Conservation (phyloP, 2,113 vertebrate species). For the Ptilorrhoa leucosticta region DNA sequence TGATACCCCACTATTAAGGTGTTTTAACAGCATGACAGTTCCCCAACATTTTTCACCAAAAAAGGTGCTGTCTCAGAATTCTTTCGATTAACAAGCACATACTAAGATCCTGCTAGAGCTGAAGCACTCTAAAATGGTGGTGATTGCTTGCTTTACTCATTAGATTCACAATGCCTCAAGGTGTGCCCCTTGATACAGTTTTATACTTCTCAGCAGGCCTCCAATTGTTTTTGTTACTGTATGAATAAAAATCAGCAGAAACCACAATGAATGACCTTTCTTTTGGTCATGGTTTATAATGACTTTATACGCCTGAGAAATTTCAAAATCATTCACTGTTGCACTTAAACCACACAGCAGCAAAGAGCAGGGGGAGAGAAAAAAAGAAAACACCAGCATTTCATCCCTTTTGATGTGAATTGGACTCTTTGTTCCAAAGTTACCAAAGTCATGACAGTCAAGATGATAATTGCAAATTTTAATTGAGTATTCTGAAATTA, state of each 20-base stretch:
- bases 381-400: not conserved
- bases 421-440: not conserved
- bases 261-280: not conserved
- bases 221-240: not conserved
- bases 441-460: not conserved
- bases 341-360: not conserved
- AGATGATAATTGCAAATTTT: not conserved
- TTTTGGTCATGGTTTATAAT: not conserved
- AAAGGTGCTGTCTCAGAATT: not conserved
- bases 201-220: not conserved
- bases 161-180: not conserved
- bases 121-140: not conserved
- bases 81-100: not conserved
- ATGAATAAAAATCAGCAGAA: not conserved
- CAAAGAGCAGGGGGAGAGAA: not conserved
- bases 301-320: not conserved
- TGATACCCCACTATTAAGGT: fast-evolving
- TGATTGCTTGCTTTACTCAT: not conserved
- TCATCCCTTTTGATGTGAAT: not conserved
- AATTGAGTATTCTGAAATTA: not conserved
- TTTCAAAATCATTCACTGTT: not conserved
- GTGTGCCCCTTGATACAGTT: not conserved
- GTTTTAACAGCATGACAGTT: not conserved
- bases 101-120: not conserved
- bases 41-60: not conserved